These are phyloP conservation scores for Asbolus verrucosus DNA, from an alignment of 1,140 invertebrate genomes.

Conservation along the genomic window DNA sequence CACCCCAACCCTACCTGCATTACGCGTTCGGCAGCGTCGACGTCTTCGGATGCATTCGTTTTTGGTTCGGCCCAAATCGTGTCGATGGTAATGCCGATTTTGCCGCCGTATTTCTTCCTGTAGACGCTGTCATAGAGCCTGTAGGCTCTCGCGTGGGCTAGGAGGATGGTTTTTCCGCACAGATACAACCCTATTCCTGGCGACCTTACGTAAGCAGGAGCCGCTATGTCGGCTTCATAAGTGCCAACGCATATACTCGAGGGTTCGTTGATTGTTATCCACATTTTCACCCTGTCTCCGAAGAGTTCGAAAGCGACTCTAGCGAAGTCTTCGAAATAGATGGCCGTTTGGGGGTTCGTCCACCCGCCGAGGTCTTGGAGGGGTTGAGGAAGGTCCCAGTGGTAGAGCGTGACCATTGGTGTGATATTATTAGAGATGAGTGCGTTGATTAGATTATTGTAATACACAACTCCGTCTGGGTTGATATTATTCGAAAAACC, in stretches of 20 bases:
- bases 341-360: constrained; percentile 62
- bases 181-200: constrained; percentile 68
- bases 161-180: constrained; percentile 68
- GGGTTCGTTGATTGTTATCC: constrained; percentile 61
- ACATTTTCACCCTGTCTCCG: constrained; percentile 70
- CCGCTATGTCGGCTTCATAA: constrained; percentile 60
- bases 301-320: constrained; percentile 64
- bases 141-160: constrained; percentile 64
- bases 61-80: constrained; percentile 65
- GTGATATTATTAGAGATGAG: constrained; percentile 65
- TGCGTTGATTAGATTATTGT: constrained; percentile 68
- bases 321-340: constrained; percentile 61
- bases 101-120: constrained; percentile 57
- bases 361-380: constrained; percentile 68
- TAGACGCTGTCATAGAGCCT: constrained; percentile 67
- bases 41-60: constrained; percentile 62
- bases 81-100: constrained; percentile 58
- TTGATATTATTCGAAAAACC: constrained; percentile 69
- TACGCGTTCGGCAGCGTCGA: constrained; percentile 65
- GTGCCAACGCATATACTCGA: constrained; percentile 46
- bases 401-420: constrained; percentile 74
- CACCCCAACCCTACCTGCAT: constrained; percentile 71
- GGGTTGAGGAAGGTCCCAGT: constrained; percentile 70
- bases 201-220: constrained; percentile 64
- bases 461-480: constrained; percentile 68